Base-by-base conservation (phyloP, 2,113 vertebrate genomes). In the Daphoenositta chrysoptera region DNA sequence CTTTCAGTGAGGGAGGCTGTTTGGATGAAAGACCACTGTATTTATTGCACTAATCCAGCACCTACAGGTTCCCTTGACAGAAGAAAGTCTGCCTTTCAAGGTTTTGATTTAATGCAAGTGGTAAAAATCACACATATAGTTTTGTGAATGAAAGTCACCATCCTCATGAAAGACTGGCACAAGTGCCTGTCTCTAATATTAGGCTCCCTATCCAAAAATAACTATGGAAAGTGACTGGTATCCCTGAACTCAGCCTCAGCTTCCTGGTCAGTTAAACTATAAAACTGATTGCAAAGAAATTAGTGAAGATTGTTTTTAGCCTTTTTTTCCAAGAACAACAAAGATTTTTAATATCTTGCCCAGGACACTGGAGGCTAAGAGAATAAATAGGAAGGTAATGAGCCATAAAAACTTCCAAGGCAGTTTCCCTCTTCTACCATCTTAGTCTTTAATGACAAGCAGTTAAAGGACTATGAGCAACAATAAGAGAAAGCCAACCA, bases 1-100 rank as follows among this genome's bases (percentile, higher is more conserved):
- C 95, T 95, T 94, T 84, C 79, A 97, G 93, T 56, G 35, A 93
- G 87, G 60, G 92, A 93, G 81, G 76, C 90, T 90, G 95, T 97
- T 97, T 95, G 83, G 95, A 98, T 97, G 94, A 98, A 98, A 97
- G 89, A 90, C 65, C 80, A 90, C 90, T 90, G 83, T 96, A 97
- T 97, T 81, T 96, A 96, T 96, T 95, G 93, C 51, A 90, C 76
- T 97, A 97, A 97, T 97, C 93, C 90, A 89, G 70, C 75, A 93
- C 73, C 94, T 93, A 96, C 85, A 87, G 47, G 72, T 95, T 97
- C 95, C 56, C 91, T 78, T 15, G 7, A 79, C 30, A 90, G 83
- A 94, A 93, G 66, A 96, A 83, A 94, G 35, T 87, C 75, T 69
- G 83, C 40, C 28, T 95, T 96, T 96, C 97, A 91, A 92, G 95